phyloP scores from a whole-genome alignment of 2,797 vertebrate genomes.

The Sphenopsis melanotis region DNA sequence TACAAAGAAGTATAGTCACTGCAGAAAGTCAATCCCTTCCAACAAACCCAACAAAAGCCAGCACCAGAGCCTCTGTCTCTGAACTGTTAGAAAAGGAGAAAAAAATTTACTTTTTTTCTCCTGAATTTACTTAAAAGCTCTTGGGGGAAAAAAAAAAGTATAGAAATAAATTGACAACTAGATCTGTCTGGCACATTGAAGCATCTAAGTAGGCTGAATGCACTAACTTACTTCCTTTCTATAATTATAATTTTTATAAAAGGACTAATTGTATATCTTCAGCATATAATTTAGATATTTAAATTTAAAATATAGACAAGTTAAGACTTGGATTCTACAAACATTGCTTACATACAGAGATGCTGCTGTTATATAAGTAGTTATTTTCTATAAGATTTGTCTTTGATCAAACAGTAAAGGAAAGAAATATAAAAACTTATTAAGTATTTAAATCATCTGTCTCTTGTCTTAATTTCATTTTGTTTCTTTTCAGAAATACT shows the following conservation, averaged over 20 bases:
- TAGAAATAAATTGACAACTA: background rate
- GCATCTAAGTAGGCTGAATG: background rate
- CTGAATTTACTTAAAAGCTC: background rate
- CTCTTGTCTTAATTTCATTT: background rate
- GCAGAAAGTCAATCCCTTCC: background rate
- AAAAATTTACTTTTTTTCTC: background rate
- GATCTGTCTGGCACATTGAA: background rate
- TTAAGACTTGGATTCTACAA: background rate
- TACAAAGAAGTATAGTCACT: background rate
- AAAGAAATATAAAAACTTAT: background rate
- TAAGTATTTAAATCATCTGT: background rate
- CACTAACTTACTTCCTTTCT: background rate
- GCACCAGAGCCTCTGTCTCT: background rate
- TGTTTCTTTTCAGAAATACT: background rate
- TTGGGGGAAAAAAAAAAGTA: rapidly evolving
- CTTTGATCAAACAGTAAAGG: background rate
- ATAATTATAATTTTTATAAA: background rate
- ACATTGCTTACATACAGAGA: background rate
- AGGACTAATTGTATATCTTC: background rate
- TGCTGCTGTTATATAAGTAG: background rate
- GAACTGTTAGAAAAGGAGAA: background rate
- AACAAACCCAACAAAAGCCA: background rate
- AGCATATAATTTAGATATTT: background rate
- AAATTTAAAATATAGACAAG: background rate
- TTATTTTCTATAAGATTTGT: background rate